Evolutionary conservation across 2,888 invertebrate genomes (phyloP), one percentile per base, ranked within the genome.

Genomic region (Eupithecia vulgata): DNA sequence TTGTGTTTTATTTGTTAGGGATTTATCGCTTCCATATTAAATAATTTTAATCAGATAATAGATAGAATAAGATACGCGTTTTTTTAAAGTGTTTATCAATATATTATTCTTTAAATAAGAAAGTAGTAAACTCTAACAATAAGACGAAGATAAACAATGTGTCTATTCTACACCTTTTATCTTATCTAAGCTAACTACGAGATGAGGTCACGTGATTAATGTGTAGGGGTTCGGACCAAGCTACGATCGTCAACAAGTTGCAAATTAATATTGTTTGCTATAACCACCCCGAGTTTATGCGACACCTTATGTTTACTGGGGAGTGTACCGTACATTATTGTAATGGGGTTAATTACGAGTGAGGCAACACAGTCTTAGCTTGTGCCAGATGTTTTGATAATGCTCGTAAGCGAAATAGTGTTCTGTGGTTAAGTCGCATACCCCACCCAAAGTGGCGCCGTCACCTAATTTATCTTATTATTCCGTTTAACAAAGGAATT

Each of bases 171-270:
- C 68, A 62, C 40, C 15, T 88, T 40, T 15, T 78, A 62, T 88
- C 87, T 86, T 76, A 59, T 70, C 59, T 70, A 68, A 17, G 70
- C 65, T 88, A 84, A 25, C 68, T 68, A 86, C 70, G 85, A 89
- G 87, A 88, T 88, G 87, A 91, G 91, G 91, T 91, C 93, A 91
- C 87, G 90, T 93, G 94, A 94, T 92, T 90, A 93, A 93, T 93
- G 91, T 84, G 87, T 77, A 85, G 84, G 88, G 86, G 89, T 86
- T 84, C 80, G 88, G 86, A 84, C 90, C 91, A 89, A 91, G 91
- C 85, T 85, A 84, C 86, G 88, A 91, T 91, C 90, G 91, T 94
- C 94, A 94, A 94, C 94, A 94, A 94, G 94, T 93, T 93, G 94
- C 93, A 91, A 94, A 94, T 93, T 93, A 93, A 93, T 93, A 92